These are phyloP conservation scores for Trypoxylus dichotomus DNA, from an alignment of 1,140 invertebrate genomes.

Conservation along the genomic window DNA sequence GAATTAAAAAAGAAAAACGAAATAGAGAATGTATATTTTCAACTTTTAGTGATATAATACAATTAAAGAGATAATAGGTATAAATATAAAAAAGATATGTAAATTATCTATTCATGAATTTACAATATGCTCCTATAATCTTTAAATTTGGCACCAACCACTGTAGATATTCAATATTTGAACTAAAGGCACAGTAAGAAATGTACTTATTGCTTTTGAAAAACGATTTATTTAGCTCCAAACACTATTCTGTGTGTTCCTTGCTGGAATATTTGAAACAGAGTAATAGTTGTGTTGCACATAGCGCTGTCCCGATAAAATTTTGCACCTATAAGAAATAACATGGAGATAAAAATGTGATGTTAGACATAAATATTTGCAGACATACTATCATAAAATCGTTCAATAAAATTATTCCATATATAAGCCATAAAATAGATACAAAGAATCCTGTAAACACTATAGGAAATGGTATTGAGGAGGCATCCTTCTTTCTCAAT, in stretches of 20 bases:
- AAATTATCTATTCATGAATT: no score
- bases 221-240: no score
- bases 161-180: neutral
- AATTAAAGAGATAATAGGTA: no score
- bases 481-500: slow-evolving; percentile 74
- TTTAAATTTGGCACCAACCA: no score
- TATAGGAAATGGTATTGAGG: slow-evolving; percentile 78
- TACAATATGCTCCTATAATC: no score
- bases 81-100: no score
- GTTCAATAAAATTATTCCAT: slow-evolving; percentile 78
- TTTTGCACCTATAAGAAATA: slow-evolving; percentile 34
- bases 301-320: slow-evolving; percentile 31
- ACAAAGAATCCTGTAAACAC: slow-evolving; percentile 78
- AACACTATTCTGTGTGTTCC: neutral
- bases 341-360: slow-evolving; percentile 31
- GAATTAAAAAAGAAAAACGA: no score
- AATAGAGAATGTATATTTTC: no score
- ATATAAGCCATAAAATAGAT: slow-evolving; percentile 75
- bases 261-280: slow-evolving; percentile 21
- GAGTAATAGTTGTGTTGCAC: slow-evolving; percentile 32
- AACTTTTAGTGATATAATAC: no score
- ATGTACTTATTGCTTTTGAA: no score
- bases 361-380: neutral
- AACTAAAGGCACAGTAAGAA: no score
- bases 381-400: slow-evolving; percentile 74